Conservation (phyloP, 2,888 invertebrate genomes). For the Leptura quadrifasciata region DNA sequence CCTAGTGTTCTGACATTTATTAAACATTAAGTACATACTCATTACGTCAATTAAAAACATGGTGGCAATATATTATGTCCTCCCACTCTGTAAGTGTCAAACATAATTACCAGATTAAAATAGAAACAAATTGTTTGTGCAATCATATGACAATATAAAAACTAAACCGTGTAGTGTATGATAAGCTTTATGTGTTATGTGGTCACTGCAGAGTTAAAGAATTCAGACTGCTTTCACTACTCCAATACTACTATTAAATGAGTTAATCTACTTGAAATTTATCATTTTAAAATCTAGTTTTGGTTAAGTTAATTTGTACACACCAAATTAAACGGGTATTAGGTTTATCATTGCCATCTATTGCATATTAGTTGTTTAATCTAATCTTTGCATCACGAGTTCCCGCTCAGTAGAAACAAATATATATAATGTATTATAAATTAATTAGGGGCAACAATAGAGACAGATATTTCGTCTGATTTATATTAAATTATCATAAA, state of each 20-base stretch:
- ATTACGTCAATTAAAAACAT: neutral
- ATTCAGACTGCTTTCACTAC: slow-evolving; percentile 47
- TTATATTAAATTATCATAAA: neutral
- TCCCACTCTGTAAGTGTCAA: too few species aligned
- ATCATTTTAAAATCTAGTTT: slow-evolving; percentile 18
- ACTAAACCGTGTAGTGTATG: slow-evolving; percentile 35
- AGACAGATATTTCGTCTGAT: neutral
- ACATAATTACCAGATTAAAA: neutral
- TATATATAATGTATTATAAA: neutral
- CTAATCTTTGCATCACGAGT: slow-evolving; percentile 18
- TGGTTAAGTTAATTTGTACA: slow-evolving; percentile 31
- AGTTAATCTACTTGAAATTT: slow-evolving; percentile 47
- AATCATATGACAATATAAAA: neutral
- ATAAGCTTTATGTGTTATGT: slow-evolving; percentile 40
- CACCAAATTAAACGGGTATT: slow-evolving; percentile 32
- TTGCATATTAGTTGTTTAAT: slow-evolving; percentile 27
- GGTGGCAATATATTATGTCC: too few species aligned
- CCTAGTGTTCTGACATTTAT: neutral
- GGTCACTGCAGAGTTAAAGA: slow-evolving; percentile 38
- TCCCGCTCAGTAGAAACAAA: neutral
- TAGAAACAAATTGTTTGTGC: neutral
- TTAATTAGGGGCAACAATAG: neutral
- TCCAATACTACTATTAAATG: slow-evolving; percentile 40
- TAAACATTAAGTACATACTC: neutral
- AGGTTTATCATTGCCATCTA: slow-evolving; percentile 20